Evolutionary conservation across 2,113 vertebrate species (phyloP).

Genomic region (Protobothrops mucrosquamatus): DNA sequence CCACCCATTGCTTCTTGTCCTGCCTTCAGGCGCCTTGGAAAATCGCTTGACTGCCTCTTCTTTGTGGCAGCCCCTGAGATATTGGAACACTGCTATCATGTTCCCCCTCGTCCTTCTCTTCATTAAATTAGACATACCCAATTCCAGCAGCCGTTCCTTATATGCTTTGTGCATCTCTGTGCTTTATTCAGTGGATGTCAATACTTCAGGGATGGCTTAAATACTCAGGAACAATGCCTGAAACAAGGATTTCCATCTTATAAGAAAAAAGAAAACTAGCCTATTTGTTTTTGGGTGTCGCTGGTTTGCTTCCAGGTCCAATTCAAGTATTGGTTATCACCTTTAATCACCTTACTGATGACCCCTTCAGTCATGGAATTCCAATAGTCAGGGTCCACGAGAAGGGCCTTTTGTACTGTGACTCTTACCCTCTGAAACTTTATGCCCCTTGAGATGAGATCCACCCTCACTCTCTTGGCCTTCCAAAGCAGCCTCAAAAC

Average conservation of each 20-base stretch:
- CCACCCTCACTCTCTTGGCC: neutral
- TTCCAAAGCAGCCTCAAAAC: neutral
- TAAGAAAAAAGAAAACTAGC: neutral
- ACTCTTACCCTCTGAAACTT: neutral
- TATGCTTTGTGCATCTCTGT: constrained; percentile 3
- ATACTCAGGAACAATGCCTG: neutral
- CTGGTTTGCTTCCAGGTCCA: neutral
- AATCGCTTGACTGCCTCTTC: too few relatives aligned
- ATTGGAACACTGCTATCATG: too few relatives aligned
- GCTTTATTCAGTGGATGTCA: neutral
- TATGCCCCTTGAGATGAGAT: neutral
- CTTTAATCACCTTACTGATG: neutral
- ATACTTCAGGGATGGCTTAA: constrained; percentile 6
- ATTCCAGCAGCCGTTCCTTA: too few relatives aligned
- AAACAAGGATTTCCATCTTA: neutral
- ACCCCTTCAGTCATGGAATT: neutral
- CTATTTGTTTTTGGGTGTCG: neutral
- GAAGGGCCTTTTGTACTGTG: neutral
- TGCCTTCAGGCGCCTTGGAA: too few relatives aligned
- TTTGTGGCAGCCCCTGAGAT: too few relatives aligned
- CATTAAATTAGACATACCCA: too few relatives aligned
- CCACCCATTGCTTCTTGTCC: too few relatives aligned
- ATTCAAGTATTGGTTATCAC: neutral
- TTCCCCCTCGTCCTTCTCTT: too few relatives aligned
- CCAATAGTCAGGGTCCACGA: neutral